Evolutionary conservation across 2,113 vertebrate genomes (phyloP).

Genomic region (Vulpes lagopus): DNA sequence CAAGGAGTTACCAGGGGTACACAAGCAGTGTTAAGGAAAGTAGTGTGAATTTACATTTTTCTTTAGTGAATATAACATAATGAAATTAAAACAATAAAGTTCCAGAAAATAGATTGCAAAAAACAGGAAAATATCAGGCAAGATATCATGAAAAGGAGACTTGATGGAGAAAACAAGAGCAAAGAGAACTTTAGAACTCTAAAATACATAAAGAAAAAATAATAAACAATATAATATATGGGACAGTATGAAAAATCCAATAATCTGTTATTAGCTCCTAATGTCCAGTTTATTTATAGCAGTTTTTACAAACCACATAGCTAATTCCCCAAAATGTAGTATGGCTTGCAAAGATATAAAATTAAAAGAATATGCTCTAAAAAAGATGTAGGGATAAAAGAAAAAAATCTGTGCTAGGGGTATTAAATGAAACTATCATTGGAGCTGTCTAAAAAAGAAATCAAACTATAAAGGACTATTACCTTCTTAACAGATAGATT

Average conservation of each 20-base stretch:
- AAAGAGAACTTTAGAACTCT: neutral
- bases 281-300: neutral
- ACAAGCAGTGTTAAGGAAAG: neutral
- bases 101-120: neutral
- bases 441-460: conserved; percentile 52
- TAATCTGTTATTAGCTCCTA: neutral
- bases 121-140: neutral
- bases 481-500: conserved; percentile 18
- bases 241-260: neutral
- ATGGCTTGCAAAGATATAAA: neutral
- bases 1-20: neutral
- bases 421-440: conserved; percentile 50
- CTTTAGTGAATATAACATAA: neutral
- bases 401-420: neutral
- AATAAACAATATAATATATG: neutral
- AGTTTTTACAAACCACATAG: neutral
- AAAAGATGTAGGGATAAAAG: neutral
- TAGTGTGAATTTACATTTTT: neutral
- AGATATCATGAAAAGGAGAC: neutral
- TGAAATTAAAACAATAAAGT: neutral
- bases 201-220: neutral
- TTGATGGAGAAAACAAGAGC: neutral
- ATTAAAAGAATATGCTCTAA: neutral
- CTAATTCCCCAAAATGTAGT: neutral
- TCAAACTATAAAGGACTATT: conserved; percentile 37